These are phyloP conservation scores for Drosophila tripunctata DNA, from an alignment of 2,888 invertebrate species.

Conservation along the genomic window DNA sequence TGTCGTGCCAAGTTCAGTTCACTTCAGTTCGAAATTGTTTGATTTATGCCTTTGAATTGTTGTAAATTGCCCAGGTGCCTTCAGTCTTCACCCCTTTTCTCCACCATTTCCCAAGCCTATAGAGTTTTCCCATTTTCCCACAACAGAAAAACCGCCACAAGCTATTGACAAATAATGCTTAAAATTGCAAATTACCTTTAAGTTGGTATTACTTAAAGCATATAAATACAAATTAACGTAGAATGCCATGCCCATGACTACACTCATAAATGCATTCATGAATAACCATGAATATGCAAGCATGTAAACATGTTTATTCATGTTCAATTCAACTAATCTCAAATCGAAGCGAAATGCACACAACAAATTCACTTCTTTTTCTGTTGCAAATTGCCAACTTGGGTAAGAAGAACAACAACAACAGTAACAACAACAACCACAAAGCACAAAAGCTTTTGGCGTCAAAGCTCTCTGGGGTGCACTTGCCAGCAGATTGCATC, in stretches of 20 bases:
- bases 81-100: neutral
- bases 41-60: conserved; percentile 77
- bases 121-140: neutral
- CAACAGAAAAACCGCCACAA: conserved; percentile 9
- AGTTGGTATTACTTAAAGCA: too few relatives aligned
- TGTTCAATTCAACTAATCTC: neutral
- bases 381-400: conserved; percentile 79
- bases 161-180: conserved; percentile 77
- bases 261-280: conserved; percentile 9
- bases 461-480: conserved; percentile 77
- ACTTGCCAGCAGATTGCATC: conserved; percentile 55
- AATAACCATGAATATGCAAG: neutral
- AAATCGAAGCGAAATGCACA: too few relatives aligned
- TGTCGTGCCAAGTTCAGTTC: conserved; percentile 59
- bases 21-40: conserved; percentile 76
- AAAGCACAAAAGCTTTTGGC: conserved; percentile 64
- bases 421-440: conserved; percentile 10
- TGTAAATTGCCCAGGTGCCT: conserved; percentile 68
- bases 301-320: neutral
- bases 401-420: conserved; percentile 49
- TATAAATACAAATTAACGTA: too few relatives aligned
- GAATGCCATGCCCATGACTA: too few relatives aligned
- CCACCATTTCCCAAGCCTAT: neutral
- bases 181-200: conserved; percentile 71
- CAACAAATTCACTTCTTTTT: conserved; percentile 40